phyloP scores from a whole-genome alignment of 2,113 vertebrate genomes.

The Cromileptes altivelis region DNA sequence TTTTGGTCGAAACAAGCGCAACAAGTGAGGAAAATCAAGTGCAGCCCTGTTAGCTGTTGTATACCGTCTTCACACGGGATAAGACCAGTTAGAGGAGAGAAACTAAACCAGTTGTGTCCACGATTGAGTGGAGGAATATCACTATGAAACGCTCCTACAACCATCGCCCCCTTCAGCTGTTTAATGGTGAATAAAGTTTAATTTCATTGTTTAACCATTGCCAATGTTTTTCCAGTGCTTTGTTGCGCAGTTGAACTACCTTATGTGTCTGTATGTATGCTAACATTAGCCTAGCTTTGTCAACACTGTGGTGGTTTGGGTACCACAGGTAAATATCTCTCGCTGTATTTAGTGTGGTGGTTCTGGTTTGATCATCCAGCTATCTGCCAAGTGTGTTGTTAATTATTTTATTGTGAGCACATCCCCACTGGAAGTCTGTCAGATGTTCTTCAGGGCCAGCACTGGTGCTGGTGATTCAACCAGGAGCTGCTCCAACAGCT shows the following conservation, averaged over 20 bases:
- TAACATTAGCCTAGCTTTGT: too few relatives aligned
- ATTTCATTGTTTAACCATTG: neutral
- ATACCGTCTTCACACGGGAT: neutral
- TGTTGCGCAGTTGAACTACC: neutral
- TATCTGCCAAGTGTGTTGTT: constrained; percentile 32
- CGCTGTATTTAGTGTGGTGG: neutral
- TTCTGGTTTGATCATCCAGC: constrained; percentile 29
- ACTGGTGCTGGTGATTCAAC: constrained; percentile 37
- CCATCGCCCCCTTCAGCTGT: neutral
- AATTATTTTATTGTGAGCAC: constrained; percentile 29
- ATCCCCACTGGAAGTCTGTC: constrained; percentile 21
- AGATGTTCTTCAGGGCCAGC: constrained; percentile 28
- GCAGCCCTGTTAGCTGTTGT: too few relatives aligned
- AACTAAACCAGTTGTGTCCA: neutral
- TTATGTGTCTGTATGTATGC: neutral
- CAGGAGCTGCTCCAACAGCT: constrained; percentile 32
- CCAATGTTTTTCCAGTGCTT: neutral
- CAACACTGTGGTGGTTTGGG: too few relatives aligned
- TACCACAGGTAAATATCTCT: neutral
- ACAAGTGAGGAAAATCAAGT: neutral
- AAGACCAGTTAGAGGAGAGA: neutral
- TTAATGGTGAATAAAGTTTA: neutral
- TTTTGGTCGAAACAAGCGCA: neutral
- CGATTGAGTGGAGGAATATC: neutral
- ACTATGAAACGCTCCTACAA: neutral